Evolutionary conservation across 2,113 vertebrate species (phyloP), one percentile per base, ranked within the genome.

Genomic region (Notechis scutatus): DNA sequence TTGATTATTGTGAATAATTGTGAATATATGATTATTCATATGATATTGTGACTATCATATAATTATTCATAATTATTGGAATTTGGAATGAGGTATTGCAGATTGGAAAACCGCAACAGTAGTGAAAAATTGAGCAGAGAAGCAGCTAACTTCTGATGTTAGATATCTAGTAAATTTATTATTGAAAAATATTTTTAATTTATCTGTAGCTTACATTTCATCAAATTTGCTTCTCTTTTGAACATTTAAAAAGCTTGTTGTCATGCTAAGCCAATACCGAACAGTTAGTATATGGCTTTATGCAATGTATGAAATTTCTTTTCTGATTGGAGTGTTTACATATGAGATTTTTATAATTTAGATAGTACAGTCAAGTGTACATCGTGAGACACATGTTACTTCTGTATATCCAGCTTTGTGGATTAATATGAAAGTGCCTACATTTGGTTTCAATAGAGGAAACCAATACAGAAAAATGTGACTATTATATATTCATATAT

Each of bases 401-500:
- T 69, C n/a, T 95, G 56, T 86, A 42, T 90, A 87, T n/a, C 0
- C 26, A 0, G 1, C 92, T 94, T 94, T 29, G 0, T 94, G 1
- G 93, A 45, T 12, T 52, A 21, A 2, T 88, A 94, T 93, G 85
- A 93, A 90, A 61, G 87, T n/a, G 24, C 29, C 61, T 64, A 64
- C 10, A 29, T 64, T 64, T 64, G 61, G 10, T 64, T 11, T 69
- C 61, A 14, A 15, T 15, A n/a, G 29, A 69, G 29, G 4, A 69
- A 69, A 69, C 29, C 26, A 69, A n/a, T 12, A 57, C 26, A n/a
- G 11, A 64, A 64, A 93, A 92, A 92, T 61, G 61, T 91, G 94
- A 87, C 64, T 87, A 10, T 24, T 59, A 59, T 56, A 85, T 54
- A 93, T 90, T 95, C 92, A 90, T 90, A 94, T 9, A 81, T 57